These are phyloP conservation scores for Zoroaster sp. DNA, from an alignment of 53 echinoderm and acorn worm species.

Conservation along the genomic window DNA sequence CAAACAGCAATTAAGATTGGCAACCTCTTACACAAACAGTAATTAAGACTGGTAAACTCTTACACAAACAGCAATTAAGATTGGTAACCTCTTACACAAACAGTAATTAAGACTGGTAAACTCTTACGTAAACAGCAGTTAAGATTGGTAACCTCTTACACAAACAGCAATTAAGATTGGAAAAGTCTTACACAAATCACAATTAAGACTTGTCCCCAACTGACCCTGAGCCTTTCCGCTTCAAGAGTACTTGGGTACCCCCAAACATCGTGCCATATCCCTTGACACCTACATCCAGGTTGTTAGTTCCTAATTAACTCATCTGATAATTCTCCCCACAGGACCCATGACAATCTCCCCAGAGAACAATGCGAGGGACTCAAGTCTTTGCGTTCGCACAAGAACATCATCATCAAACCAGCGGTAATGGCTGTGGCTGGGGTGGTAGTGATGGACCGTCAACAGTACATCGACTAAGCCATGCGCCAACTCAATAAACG, in stretches of 20 bases:
- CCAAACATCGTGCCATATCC: neutral
- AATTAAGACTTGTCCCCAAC: too few relatives aligned
- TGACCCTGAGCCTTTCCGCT: too few relatives aligned
- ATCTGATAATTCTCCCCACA: neutral
- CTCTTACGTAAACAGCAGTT: too few relatives aligned
- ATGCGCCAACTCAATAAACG: neutral
- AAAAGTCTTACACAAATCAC: too few relatives aligned
- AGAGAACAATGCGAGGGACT: neutral
- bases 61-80: too few relatives aligned
- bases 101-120: too few relatives aligned
- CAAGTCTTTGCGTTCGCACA: neutral
- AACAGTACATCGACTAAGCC: neutral
- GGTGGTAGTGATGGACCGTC: conserved; percentile 7
- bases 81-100: too few relatives aligned
- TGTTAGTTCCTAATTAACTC: conserved; percentile 2
- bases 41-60: too few relatives aligned
- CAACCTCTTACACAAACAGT: too few relatives aligned
- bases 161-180: too few relatives aligned
- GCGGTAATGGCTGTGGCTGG: conserved; percentile 11
- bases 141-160: too few relatives aligned
- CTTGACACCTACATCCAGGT: neutral
- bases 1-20: too few relatives aligned
- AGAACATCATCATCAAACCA: conserved; percentile 29
- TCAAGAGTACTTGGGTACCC: neutral
- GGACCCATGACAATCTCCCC: conserved; percentile 31